Base-by-base conservation (phyloP, 2,888 invertebrate species). In the Toxonevra muliebris region DNA sequence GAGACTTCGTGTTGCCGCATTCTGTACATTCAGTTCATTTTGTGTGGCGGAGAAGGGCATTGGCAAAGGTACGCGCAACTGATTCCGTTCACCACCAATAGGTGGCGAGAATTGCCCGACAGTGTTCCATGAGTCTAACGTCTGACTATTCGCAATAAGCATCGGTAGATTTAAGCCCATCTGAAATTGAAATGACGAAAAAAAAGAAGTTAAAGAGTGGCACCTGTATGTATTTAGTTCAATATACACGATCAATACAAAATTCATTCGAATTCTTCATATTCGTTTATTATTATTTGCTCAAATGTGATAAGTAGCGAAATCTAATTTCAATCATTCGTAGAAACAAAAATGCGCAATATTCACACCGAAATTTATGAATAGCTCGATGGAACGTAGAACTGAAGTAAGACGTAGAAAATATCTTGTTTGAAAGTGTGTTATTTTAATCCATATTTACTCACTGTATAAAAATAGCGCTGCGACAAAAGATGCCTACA, bases 121-220 rank as follows among this genome's bases (percentile, higher is more conserved):
- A 5, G 80, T 76, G 69, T 82, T 82, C 83, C 83, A 83, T 9
- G 73, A 76, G 58, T 81, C 80, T 65, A 84, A 69, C 42, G 78
- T 81, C 71, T 82, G 83, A 40, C 76, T 79, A 40, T 76, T 81
- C 42, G 84, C 82, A 74, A 83, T 80, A 66, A 83, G 75, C 79
- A 83, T 76, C 66, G 83, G 83, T 64, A 83, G 75, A 60, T 80
- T 81, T 42, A 83, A 75, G 62, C 82, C 83, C 82, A 83, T 82
- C 83, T 83, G 76, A 11, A 79, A 76, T 30, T 30, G 30, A 30
- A 30, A 30, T 30, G 30, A 30, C 1, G 42, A 15, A 70, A 66
- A 2, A 66, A 61, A 65, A 53, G 55, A 15, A 63, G 59, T 42
- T 48, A 19, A 61, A 54, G 9, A 50, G 40, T 45, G 11, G 11